These are phyloP conservation scores for Orthonevra nobilis DNA, from an alignment of 2,888 invertebrate species.

Conservation along the genomic window DNA sequence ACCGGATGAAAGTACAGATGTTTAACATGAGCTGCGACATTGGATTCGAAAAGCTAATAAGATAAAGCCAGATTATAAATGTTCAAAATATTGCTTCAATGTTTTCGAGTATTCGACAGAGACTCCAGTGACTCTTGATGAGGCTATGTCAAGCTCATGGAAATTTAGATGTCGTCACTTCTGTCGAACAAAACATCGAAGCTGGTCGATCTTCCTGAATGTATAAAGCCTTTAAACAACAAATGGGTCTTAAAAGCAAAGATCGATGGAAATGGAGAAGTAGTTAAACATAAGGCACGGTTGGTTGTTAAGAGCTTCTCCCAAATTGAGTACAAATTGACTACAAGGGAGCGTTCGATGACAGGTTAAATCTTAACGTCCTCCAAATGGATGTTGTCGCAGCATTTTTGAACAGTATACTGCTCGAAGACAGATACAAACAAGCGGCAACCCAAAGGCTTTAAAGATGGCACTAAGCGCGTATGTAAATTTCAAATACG, in stretches of 20 bases:
- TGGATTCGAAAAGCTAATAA: too few species aligned
- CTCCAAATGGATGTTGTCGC: conserved; percentile 39
- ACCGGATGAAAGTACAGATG: too few species aligned
- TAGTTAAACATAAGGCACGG: conserved; percentile 13
- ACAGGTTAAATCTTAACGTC: conserved; percentile 4
- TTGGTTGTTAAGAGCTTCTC: conserved; percentile 44
- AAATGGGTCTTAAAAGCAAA: conserved; percentile 54
- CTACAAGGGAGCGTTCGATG: conserved; percentile 50
- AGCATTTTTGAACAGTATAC: conserved; percentile 42
- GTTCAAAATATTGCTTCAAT: too few species aligned
- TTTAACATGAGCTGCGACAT: too few species aligned
- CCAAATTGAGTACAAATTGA: conserved; percentile 55
- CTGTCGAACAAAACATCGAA: too few species aligned
- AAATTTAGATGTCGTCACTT: too few species aligned
- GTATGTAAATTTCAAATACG: too few species aligned
- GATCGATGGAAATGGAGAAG: conserved; percentile 27
- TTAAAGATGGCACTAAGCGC: conserved; percentile 42
- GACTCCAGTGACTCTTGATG: too few species aligned
- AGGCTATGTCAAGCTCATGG: too few species aligned
- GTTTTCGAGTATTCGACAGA: too few species aligned
- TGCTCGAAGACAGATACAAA: conserved; percentile 46
- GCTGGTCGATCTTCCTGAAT: too few species aligned
- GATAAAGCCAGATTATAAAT: too few species aligned
- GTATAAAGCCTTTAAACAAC: conserved; percentile 30
- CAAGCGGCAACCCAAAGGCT: conserved; percentile 68